Evolutionary conservation across 2,888 invertebrate species (phyloP).

Genomic region (Saturnia pavonia): DNA sequence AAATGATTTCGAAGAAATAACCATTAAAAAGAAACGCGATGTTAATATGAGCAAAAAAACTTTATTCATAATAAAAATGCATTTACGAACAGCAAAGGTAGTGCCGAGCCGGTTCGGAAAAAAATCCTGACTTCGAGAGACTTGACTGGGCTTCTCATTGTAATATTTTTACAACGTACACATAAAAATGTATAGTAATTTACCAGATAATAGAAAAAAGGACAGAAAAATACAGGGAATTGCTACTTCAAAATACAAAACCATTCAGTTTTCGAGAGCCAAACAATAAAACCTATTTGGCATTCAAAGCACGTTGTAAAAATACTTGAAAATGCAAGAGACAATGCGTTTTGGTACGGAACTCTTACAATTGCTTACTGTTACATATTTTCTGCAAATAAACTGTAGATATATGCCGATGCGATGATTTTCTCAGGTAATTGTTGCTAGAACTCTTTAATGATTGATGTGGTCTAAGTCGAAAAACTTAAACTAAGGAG

Average conservation of each 20-base stretch:
- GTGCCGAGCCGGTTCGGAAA: neutral
- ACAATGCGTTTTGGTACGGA: conserved; percentile 35
- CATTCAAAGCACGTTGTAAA: conserved; percentile 22
- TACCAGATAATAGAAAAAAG: neutral
- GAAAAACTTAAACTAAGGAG: neutral
- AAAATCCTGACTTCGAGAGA: neutral
- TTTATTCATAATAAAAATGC: too few relatives aligned
- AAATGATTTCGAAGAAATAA: too few relatives aligned
- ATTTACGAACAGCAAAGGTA: neutral
- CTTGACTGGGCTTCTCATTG: neutral
- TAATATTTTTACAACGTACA: neutral
- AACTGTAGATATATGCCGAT: conserved; percentile 19
- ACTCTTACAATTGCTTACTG: conserved; percentile 19
- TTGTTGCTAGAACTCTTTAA: neutral
- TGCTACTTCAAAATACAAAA: conserved; percentile 7
- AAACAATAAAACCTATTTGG: conserved; percentile 23
- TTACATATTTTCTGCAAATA: conserved; percentile 14
- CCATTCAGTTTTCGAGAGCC: conserved; percentile 18
- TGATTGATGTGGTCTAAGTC: neutral
- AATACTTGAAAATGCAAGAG: conserved; percentile 36
- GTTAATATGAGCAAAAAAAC: too few relatives aligned
- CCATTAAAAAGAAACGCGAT: too few relatives aligned
- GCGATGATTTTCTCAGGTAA: conserved; percentile 17
- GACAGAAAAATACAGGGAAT: neutral
- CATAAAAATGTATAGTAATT: neutral